A percentile compares a stretch with the other conserved stretches of the same genome.
Evolutionary conservation across 2,888 invertebrate genomes (phyloP).

Genomic region (Cephus pygmeus): DNA sequence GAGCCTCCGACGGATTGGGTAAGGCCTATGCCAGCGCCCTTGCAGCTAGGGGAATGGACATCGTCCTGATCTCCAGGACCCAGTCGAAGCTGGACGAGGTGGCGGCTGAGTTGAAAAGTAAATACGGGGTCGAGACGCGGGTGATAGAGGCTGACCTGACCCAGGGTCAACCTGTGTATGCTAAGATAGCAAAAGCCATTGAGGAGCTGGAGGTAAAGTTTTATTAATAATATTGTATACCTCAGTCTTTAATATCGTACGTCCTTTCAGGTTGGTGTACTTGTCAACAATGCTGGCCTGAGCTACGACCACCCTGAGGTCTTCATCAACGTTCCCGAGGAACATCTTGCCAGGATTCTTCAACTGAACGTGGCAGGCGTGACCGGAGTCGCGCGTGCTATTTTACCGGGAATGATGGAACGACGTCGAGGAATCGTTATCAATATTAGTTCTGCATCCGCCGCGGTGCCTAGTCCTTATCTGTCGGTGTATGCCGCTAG

Average conservation of each 20-base stretch:
- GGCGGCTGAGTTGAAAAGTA: constrained; percentile 79
- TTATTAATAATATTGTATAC: neutral
- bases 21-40: constrained; percentile 85
- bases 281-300: constrained; percentile 77
- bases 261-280: constrained; percentile 51
- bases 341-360: constrained; percentile 54
- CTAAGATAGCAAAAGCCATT: constrained; percentile 75
- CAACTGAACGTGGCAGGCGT: constrained; percentile 69
- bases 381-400: constrained; percentile 72
- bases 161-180: constrained; percentile 77
- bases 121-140: constrained; percentile 80
- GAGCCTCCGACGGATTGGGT: constrained; percentile 90
- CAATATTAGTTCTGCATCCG: constrained; percentile 89
- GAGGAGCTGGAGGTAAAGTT: constrained; percentile 66
- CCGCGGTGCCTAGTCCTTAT: constrained; percentile 83
- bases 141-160: constrained; percentile 86
- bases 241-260: neutral
- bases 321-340: constrained; percentile 61
- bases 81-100: constrained; percentile 78
- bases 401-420: constrained; percentile 87
- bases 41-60: constrained; percentile 80
- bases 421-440: constrained; percentile 86
- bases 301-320: constrained; percentile 73
- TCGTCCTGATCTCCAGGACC: constrained; percentile 84
- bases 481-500: constrained; percentile 88